Base-by-base conservation (phyloP, 2,797 vertebrate species). In the Xiphophorus birchmanni region DNA sequence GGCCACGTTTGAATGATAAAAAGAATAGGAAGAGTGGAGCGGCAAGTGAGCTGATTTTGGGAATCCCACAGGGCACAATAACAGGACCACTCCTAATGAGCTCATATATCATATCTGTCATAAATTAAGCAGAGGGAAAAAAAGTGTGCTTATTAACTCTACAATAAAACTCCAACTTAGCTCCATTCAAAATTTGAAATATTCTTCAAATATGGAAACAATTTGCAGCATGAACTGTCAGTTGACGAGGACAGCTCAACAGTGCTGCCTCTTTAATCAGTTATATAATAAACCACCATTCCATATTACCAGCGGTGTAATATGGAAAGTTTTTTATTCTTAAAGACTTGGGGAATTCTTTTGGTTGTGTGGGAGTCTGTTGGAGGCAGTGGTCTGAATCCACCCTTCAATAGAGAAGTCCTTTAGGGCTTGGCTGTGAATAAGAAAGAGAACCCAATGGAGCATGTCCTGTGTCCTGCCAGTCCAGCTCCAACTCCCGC, bases 21-120 rank as follows among this genome's bases (percentile, higher is more conserved):
- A 94, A 82, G 86, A 93, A 91, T 79, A 90, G 82, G 87, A 91
- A 91, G 87, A 91, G 84, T 85, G 85, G 85, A 91, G 83, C 81
- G 80, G 86, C 79, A 85, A 88, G 83, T 42, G 73, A 87, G 81
- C 79, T 85, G 82, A 88, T 87, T 81, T 80, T 45, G 79, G 85
- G 90, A 82, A 84, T 94, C 93, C 93, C 94, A 77, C 92, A 90
- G 91, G 93, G 89, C 83, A 87, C 79, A 77, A 37, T 92, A 87
- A 91, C 86, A 80, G 88, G 89, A 88, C 92, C 91, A 83, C 87
- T 94, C 84, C 83, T 94, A 94, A 94, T 95, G 91, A 94, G 93
- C 91, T 92, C 90, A 91, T 93, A 89, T 91, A 91, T 94, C 90
- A 90, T 87, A 84, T 89, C 91, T 94, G 94, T 92, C 90, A 92